phyloP scores from a whole-genome alignment of 2,113 vertebrate genomes.

The Podarcis raffonei region DNA sequence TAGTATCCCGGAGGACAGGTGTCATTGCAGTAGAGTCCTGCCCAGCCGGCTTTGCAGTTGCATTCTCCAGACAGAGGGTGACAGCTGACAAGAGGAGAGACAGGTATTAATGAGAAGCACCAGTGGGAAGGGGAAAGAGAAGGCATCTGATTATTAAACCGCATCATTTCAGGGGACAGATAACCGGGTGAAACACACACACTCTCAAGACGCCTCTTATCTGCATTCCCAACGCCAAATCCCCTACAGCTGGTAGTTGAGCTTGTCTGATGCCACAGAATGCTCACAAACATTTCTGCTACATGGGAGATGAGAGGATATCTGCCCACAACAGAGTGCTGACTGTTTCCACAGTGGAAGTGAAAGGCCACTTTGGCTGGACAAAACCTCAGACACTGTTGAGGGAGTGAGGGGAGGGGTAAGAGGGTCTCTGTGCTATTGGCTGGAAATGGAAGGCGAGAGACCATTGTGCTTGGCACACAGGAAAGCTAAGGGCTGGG shows the following conservation, averaged over 20 bases:
- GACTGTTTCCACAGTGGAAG: not conserved
- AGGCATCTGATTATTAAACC: not conserved
- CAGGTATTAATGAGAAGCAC: not conserved
- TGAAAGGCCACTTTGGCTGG: not conserved
- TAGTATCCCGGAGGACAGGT: constrained; percentile 89
- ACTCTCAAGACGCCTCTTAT: not conserved
- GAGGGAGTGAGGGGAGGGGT: not conserved
- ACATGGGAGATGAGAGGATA: no score
- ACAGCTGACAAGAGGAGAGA: constrained; percentile 79
- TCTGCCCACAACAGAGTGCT: not conserved
- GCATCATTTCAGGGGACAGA: not conserved
- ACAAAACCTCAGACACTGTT: not conserved
- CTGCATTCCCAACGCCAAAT: not conserved
- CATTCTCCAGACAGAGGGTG: constrained; percentile 96
- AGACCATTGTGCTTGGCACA: not conserved
- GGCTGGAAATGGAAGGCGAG: not conserved
- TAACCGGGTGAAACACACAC: rapidly evolving
- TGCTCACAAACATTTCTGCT: not conserved
- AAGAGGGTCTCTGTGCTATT: not conserved
- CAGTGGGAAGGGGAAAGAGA: not conserved
- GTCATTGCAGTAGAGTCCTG: constrained; percentile 94
- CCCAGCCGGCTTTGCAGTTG: constrained; percentile 91
- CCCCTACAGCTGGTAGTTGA: not conserved
- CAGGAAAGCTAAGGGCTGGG: not conserved
- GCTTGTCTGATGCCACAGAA: no score